Percentiles rank a stretch among this genome's conserved stretches.
These are phyloP conservation scores for Agriopis marginaria DNA, from an alignment of 2,888 invertebrate genomes.

Conservation along the genomic window DNA sequence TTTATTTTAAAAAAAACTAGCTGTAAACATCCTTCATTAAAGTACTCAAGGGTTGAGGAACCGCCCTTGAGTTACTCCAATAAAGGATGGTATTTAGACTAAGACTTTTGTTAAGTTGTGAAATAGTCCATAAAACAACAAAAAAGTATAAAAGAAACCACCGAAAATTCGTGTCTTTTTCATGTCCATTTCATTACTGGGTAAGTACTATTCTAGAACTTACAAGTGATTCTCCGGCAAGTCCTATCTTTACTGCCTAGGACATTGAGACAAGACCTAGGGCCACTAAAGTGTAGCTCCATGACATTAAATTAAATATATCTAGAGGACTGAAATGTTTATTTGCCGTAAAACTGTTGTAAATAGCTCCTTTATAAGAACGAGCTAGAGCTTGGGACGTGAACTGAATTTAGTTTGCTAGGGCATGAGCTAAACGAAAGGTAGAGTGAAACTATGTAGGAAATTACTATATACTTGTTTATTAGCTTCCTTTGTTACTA, in stretches of 20 bases:
- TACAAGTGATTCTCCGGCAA: conserved; percentile 21
- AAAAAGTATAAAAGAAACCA: too few species aligned
- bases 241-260: conserved; percentile 26
- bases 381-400: conserved; percentile 19
- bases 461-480: not conserved
- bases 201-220: conserved; percentile 11
- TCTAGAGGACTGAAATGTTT: conserved; percentile 37
- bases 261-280: conserved; percentile 32
- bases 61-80: too few species aligned
- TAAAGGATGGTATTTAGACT: too few species aligned
- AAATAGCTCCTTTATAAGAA: conserved; percentile 41
- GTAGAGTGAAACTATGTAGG: not conserved
- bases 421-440: not conserved
- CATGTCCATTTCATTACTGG: not conserved
- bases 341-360: conserved; percentile 47
- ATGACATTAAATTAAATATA: conserved; percentile 41
- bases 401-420: conserved; percentile 23
- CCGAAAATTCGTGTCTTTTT: too few species aligned
- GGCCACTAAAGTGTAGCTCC: conserved; percentile 36
- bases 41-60: too few species aligned
- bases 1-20: too few species aligned
- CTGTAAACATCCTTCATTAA: too few species aligned
- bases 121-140: too few species aligned
- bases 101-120: too few species aligned
- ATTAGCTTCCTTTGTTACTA: too few species aligned